Conservation (phyloP, 2,797 vertebrate species). For the Erethizon dorsatum region DNA sequence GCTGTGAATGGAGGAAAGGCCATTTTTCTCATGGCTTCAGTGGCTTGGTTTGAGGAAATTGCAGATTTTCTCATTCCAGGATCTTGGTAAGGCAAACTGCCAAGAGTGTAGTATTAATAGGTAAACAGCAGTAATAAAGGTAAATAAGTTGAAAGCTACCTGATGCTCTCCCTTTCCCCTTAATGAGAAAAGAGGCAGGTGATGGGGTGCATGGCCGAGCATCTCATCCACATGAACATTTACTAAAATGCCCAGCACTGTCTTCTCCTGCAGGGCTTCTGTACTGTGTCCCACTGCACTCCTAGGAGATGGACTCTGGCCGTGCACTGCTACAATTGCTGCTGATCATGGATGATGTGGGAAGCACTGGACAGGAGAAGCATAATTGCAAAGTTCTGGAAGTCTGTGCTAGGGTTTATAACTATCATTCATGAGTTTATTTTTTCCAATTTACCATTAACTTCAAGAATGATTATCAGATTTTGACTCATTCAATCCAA, state of each 20-base stretch:
- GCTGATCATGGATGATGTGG: neutral
- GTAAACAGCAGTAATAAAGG: neutral
- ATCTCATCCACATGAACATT: neutral
- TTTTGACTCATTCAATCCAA: conserved; percentile 1
- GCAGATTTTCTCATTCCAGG: neutral
- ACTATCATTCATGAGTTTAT: neutral
- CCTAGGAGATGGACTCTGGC: neutral
- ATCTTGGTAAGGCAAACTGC: neutral
- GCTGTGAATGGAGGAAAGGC: neutral
- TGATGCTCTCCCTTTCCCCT: neutral
- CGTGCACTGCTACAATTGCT: neutral
- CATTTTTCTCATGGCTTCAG: neutral
- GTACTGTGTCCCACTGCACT: neutral
- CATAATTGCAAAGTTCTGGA: neutral
- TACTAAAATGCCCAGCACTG: neutral
- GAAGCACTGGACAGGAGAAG: neutral
- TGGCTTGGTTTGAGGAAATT: neutral
- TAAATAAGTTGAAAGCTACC: neutral
- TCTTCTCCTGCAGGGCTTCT: neutral
- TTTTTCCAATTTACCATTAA: neutral
- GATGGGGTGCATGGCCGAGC: accelerated
- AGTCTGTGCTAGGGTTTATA: neutral
- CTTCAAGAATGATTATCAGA: neutral
- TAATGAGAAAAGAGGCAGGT: neutral
- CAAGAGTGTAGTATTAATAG: neutral